Base-by-base conservation (phyloP, 2,797 vertebrate species). In the Syndactyla subalaris region DNA sequence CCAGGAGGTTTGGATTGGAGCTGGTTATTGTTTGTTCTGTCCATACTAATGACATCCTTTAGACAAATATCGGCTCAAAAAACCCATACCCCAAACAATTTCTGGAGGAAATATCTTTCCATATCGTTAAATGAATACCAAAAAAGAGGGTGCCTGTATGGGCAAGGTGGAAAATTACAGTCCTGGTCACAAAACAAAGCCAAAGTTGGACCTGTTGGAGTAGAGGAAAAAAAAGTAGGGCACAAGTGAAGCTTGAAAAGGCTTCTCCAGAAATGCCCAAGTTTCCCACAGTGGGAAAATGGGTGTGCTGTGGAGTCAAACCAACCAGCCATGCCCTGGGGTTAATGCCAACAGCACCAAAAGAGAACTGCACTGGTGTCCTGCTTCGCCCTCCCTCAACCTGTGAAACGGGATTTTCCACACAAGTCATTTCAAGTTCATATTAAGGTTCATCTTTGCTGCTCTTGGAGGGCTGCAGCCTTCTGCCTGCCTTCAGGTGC, bases 1-100 rank as follows among this genome's bases (percentile, higher is more conserved):
- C 75, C 96, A 93, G 70, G 74, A 85, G 67, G 32, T 85, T 95
- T 66, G n/a, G 38, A 87, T 82, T 76, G 59, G 72, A 52, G 65
- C 68, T 92, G 19, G 34, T 83, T 83, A 65, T 59, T 3, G 0
- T 85, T 85, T 90, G 55, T 84, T 90, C 72, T 2, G 4, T 84
- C 76, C 36, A 36, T 58, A 45, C 51, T 81, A 92, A 88, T 27
- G 65, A 90, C 57, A 88, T 38, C n/a, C 66, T 94, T 92, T 62
- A 88, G 65, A 75, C 49, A 66, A 96, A 92, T 72, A 85, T 72
- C 83, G 61, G 59, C 88, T 85, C 39, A 16, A 55, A 66, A 51
- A 66, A 85, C 32, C 19, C 19, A 20, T 9, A 0, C 21, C 16
- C 17, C 18, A 7, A 21, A 18, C 30, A 32, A 41, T 92, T 89